A percentile compares a stretch with the other conserved stretches of the same genome.
These are phyloP conservation scores for Sciaenops ocellatus DNA, from an alignment of 2,797 vertebrate genomes.

Conservation along the genomic window DNA sequence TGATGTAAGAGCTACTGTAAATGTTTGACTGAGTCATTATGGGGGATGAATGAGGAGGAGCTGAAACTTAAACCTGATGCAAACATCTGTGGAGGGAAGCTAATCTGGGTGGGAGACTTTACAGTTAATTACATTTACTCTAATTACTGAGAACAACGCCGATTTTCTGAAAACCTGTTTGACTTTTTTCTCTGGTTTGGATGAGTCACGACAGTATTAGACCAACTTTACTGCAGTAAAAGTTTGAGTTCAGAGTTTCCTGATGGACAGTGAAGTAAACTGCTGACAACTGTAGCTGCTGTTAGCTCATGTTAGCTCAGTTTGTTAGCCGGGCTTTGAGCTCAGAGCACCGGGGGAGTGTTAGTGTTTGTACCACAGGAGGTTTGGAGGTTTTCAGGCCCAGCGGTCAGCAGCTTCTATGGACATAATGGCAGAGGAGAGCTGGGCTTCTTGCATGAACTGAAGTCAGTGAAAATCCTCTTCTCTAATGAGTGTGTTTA, in stretches of 20 bases:
- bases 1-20: slow-evolving; percentile 22
- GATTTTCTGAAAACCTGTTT: background rate
- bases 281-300: no score
- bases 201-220: no score
- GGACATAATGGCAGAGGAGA: no score
- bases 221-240: background rate
- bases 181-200: background rate
- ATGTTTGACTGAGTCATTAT: slow-evolving; percentile 28
- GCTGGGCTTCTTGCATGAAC: background rate
- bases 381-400: no score
- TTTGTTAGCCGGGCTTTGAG: no score
- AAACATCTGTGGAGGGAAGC: slow-evolving; percentile 6
- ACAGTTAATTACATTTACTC: slow-evolving; percentile 6
- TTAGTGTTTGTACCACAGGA: no score
- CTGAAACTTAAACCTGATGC: slow-evolving; percentile 18
- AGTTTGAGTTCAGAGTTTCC: background rate
- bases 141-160: background rate
- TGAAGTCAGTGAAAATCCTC: slow-evolving; percentile 4
- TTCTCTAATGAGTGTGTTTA: slow-evolving; percentile 8
- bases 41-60: background rate
- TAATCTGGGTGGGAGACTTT: background rate
- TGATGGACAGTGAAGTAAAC: no score
- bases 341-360: no score
- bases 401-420: no score
- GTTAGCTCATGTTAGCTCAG: no score